Base-by-base conservation (phyloP, 2,797 vertebrate genomes). In the Ara ararauna region DNA sequence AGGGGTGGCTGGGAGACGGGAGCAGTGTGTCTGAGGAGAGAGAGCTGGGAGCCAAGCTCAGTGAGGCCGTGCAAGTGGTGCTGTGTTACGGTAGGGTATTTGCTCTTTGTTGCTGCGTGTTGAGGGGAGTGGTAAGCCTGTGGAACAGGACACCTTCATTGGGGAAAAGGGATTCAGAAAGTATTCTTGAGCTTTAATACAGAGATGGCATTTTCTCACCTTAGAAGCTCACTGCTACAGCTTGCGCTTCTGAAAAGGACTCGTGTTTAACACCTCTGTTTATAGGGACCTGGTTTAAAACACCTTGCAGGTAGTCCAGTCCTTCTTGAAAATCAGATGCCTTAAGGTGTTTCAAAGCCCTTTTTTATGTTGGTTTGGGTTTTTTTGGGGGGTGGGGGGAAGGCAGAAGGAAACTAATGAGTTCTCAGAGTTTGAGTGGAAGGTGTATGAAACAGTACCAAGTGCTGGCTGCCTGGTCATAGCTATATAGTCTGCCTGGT, bases 31-130 rank as follows among this genome's bases (percentile, higher is more conserved):
- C 56, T 1, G 8, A 32, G 34, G 74, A 51, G n/a, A 22, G 34
- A 7, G 30, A 70, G 56, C 30, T 27, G 10, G 48, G 67, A 90
- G 61, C 32, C 0, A 0, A 87, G 77, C 75, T 40, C 16, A 4
- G 44, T 2, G 9, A 32, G 58, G 32, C 56, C 1, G 0, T 8
- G 19, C 0, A 0, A 15, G 54, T 7, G 11, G 10, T 7, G 2
- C 44, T 40, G 38, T 32, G 45, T 68, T 36, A 7, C 0, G 1
- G 48, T 34, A 42, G 40, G 21, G 26, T 32, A 32, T 45, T 1
- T 74, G 72, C 38, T 62, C 51, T 56, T n/a, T 26, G 11, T 30
- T 64, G 32, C 50, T 90, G 21, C 29, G 50, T 73, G 47, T 27
- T 60, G 47, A 51, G 38, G 11, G 10, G 16, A 5, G 5, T 36